Evolutionary conservation across 2,113 vertebrate genomes (phyloP).

Genomic region (Saccopteryx bilineata): DNA sequence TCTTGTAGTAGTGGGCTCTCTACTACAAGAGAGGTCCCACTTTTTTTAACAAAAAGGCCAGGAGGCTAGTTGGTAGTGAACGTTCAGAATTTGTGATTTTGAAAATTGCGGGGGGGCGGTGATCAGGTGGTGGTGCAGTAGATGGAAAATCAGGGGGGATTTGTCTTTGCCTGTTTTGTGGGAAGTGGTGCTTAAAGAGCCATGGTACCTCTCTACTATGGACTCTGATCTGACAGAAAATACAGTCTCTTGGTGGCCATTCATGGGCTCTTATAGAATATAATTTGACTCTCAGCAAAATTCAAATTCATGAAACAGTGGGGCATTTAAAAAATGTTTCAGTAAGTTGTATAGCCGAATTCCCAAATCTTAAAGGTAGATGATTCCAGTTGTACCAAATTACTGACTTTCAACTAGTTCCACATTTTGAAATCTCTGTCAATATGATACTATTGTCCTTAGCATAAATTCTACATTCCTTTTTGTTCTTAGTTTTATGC

Average conservation of each 20-base stretch:
- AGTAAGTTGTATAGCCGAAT: background rate
- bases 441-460: background rate
- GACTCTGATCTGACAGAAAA: background rate
- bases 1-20: background rate
- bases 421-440: conserved; percentile 31
- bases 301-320: background rate
- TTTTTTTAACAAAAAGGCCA: background rate
- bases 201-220: background rate
- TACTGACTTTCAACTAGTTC: background rate
- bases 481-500: conserved; percentile 17
- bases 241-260: background rate
- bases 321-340: background rate
- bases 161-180: background rate
- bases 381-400: background rate
- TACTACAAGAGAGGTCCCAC: too few relatives aligned
- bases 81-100: background rate
- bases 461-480: background rate
- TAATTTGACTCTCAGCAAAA: background rate
- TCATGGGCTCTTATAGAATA: background rate
- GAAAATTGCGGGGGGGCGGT: background rate
- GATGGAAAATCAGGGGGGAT: background rate
- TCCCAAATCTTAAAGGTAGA: background rate
- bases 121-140: too few relatives aligned
- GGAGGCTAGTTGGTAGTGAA: background rate
- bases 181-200: background rate